Conservation (phyloP, 2,888 invertebrate genomes). For the Spialia ferax region DNA sequence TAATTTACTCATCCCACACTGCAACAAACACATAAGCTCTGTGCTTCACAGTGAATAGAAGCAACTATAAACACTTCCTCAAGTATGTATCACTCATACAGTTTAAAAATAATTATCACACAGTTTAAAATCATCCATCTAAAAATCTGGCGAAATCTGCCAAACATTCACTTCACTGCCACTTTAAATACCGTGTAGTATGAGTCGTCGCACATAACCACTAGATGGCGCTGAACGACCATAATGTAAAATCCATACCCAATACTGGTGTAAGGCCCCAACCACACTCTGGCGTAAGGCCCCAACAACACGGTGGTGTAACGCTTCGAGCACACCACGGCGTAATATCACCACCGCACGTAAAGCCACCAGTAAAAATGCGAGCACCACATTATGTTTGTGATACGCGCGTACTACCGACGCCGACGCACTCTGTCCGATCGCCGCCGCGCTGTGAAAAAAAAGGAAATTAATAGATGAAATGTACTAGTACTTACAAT, state of each 20-base stretch:
- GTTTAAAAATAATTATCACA: neutral
- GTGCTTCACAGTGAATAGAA: too few relatives aligned
- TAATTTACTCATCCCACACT: too few relatives aligned
- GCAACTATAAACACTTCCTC: too few relatives aligned
- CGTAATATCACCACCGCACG: neutral
- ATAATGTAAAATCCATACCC: neutral
- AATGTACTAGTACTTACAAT: too few relatives aligned
- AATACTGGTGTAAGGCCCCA: neutral
- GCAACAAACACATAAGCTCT: too few relatives aligned
- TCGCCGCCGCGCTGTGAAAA: slow-evolving; percentile 56
- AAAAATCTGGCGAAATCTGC: too few relatives aligned
- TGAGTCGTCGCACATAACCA: neutral
- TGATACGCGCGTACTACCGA: slow-evolving; percentile 54
- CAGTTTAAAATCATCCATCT: neutral
- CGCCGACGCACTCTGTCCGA: slow-evolving; percentile 51
- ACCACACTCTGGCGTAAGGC: neutral
- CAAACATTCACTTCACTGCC: neutral
- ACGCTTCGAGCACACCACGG: neutral
- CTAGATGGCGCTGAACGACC: neutral
- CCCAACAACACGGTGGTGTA: neutral
- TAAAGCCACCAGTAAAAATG: neutral
- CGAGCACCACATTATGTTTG: neutral
- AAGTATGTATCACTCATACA: neutral
- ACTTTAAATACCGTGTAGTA: neutral
- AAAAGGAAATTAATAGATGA: neutral